phyloP scores from a whole-genome alignment of 2,888 invertebrate species.

The Drosophila neutralis region DNA sequence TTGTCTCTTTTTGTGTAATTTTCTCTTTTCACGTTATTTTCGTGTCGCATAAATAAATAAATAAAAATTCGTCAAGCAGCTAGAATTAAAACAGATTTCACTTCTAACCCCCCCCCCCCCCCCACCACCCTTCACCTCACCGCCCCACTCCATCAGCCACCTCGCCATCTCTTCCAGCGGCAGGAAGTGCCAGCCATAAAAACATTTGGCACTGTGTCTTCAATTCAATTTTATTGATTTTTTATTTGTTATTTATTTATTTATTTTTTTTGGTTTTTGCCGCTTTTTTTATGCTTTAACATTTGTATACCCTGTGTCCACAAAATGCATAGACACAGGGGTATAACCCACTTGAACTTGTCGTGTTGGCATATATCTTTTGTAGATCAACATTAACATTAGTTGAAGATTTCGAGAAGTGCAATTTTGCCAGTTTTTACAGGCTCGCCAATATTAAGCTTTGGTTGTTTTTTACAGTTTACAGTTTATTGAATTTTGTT shows the following conservation, averaged over 20 bases:
- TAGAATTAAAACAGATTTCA: conserved; percentile 58
- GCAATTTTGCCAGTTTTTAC: not conserved
- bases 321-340: not conserved
- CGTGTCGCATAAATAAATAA: conserved; percentile 44
- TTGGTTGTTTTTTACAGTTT: not conserved
- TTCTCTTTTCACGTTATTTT: not conserved
- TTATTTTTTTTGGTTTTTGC: conserved; percentile 3
- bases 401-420: not conserved
- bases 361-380: not conserved
- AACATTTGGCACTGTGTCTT: conserved; percentile 59
- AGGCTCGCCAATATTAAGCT: not conserved
- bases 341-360: not conserved
- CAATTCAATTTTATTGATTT: conserved; percentile 80
- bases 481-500: not conserved
- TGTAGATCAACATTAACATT: not conserved
- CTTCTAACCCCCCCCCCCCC: conserved; percentile 14
- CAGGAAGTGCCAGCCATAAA: conserved; percentile 65
- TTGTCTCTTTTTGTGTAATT: conserved; percentile 10
- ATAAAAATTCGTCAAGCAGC: conserved; percentile 48
- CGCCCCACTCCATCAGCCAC: not conserved
- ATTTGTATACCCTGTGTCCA: conserved; percentile 39
- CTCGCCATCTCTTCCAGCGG: not conserved
- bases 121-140: too few relatives aligned
- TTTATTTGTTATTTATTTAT: conserved; percentile 43
- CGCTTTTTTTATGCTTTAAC: conserved; percentile 17